Conservation (phyloP, 2,888 invertebrate species). For the Orthosia incerta region DNA sequence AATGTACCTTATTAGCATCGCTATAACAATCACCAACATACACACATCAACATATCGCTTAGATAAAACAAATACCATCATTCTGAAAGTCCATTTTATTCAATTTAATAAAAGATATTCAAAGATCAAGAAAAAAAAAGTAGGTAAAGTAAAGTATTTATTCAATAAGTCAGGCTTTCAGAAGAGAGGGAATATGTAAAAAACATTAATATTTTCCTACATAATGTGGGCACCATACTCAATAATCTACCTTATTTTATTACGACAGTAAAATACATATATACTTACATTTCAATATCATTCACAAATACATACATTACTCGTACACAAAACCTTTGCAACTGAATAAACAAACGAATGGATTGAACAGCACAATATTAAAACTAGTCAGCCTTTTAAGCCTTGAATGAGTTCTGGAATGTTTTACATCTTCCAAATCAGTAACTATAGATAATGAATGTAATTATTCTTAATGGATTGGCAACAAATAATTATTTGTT, state of each 20-base stretch:
- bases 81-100: slow-evolving; percentile 9
- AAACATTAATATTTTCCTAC: not conserved
- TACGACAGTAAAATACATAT: not conserved
- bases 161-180: not conserved
- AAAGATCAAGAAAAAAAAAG: not conserved
- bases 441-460: slow-evolving; percentile 11
- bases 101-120: not conserved
- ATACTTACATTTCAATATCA: not conserved
- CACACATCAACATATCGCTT: slow-evolving; percentile 10
- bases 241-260: slow-evolving; percentile 11
- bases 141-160: too few species aligned
- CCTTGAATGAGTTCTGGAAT: slow-evolving; percentile 53
- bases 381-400: slow-evolving; percentile 81
- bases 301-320: slow-evolving; percentile 20
- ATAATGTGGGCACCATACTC: not conserved
- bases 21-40: slow-evolving; percentile 7
- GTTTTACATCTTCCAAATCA: slow-evolving; percentile 34
- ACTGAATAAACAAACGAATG: slow-evolving; percentile 23
- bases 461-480: slow-evolving; percentile 12
- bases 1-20: not conserved
- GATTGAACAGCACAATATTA: slow-evolving; percentile 56
- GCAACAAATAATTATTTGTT: slow-evolving; percentile 19
- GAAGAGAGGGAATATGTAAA: not conserved
- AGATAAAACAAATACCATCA: not conserved
- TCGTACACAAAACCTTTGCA: slow-evolving; percentile 14